Evolutionary conservation across 2,113 vertebrate genomes (phyloP), one percentile per base, ranked within the genome.

Genomic region (Muntiacus reevesi): DNA sequence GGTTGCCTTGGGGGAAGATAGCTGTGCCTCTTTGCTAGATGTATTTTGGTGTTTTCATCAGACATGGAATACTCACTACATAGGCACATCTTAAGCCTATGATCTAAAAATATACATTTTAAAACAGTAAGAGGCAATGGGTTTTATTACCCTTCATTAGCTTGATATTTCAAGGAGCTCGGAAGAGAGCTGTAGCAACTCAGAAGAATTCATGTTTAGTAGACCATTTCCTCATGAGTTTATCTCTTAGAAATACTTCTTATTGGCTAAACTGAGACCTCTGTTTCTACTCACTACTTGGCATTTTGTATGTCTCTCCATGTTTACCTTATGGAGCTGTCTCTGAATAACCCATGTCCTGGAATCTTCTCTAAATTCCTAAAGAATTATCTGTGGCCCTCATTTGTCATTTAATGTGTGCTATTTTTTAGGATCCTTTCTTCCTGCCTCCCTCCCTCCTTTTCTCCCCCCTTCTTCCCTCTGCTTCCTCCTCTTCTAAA

Each of bases 201-300:
- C 79, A 67, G 30, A 89, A 91, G 55, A 95, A 85, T 52, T 64
- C 59, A 12, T 54, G 11, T 95, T 79, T 93, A 30, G 21, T 52
- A 87, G 91, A 88, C 82, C 36, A 36, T 90, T 94, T 60, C 89
- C 76, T 90, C 25, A 28, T 45, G 57, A 90, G 45, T 95, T 92
- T 87, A 67, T 91, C 83, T 95, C 89, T 93, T 79, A 95, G 71
- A 87, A 96, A 89, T 94, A 83, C 89, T 96, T 94, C 81, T 54
- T 87, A 50, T 93, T 96, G 54, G 40, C 62, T 89, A 54, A 88
- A 84, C 17, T 25, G 30, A 95, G 62, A 50, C 30, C 71, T 98
- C 93, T 90, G 94, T 59, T 97, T 97, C 47, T 81, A 28, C 74
- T 96, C 87, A 47, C 6, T 33, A n/a, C 67, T 81, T 81, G 79